Conservation (phyloP, 2,888 invertebrate species). For the Pterobdella sp. region DNA sequence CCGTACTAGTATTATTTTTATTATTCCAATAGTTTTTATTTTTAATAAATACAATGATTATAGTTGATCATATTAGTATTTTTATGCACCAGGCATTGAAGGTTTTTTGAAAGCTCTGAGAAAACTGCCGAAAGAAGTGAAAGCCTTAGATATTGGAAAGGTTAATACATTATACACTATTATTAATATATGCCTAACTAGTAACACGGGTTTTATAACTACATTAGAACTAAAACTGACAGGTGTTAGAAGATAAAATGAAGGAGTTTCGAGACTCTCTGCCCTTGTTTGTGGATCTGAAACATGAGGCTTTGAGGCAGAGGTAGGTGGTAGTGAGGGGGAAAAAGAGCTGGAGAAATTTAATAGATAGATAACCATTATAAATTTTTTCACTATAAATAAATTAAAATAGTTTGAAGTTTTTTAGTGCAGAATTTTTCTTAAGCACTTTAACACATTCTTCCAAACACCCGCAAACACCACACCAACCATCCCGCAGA, state of each 20-base stretch:
- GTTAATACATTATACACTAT: not conserved
- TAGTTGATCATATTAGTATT: not conserved
- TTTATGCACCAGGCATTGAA: slow-evolving; percentile 61
- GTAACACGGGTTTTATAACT: not conserved
- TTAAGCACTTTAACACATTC: not conserved
- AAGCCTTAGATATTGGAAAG: slow-evolving; percentile 59
- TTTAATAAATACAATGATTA: not conserved
- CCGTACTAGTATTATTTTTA: not conserved
- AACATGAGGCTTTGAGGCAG: slow-evolving; percentile 79
- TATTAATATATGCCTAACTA: not conserved
- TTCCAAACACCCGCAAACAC: not conserved
- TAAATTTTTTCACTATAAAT: not conserved
- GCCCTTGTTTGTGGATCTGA: slow-evolving; percentile 79
- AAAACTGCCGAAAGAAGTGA: slow-evolving; percentile 62
- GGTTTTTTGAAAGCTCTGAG: slow-evolving; percentile 70
- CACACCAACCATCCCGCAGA: slow-evolving; percentile 49
- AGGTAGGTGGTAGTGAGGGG: slow-evolving; percentile 42
- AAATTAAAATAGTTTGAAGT: not conserved
- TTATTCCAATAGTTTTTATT: not conserved
- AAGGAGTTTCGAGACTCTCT: slow-evolving; percentile 77
- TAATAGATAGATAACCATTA: not conserved
- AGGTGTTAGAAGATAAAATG: slow-evolving; percentile 70
- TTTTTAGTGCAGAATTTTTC: too few relatives aligned
- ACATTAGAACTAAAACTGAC: not conserved
- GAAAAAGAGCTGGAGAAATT: not conserved